Base-by-base conservation (phyloP, 2,888 invertebrate genomes). In the Myopa tessellatipennis region DNA sequence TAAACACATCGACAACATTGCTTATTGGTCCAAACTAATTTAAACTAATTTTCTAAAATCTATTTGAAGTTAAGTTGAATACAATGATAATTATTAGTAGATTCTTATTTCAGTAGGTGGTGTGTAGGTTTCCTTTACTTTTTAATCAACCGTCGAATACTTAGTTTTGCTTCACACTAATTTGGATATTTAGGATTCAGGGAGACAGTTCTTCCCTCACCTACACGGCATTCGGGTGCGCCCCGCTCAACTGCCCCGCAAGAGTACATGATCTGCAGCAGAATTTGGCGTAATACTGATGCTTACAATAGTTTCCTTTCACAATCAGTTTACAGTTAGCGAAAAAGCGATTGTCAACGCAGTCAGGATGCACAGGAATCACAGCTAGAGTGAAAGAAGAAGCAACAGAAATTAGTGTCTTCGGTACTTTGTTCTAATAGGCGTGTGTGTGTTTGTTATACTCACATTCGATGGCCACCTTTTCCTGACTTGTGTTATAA, bases 251-350 rank as follows among this genome's bases (percentile, higher is more conserved):
- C 86, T 94, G 94, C 1, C 96, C 96, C 0, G 96, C 96, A 87
- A 95, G 91, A 79, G 96, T 95, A 88, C 98, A 98, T 2, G 97
- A 96, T 88, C 94, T 93, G 90, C 98, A 98, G 90, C 98, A 98
- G 92, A 97, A 97, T 89, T 92, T 92, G 81, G 96, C 96, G 90
- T 98, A 98, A 90, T 97, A 98, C 82, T 92, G 91, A 90, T 98
- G 96, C n/a, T 91, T 90, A 88, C 98, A 98, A 88, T 94, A 96
- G 77, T 92, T 92, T 77, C 94, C 96, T 85, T 92, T 91, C 4
- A 98, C 96, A 84, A 98, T 98, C 77, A 98, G 91, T 65, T 92
- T 91, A 89, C 98, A 98, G 87, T 97, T 95, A 74, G 98, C 97
- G 88, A 96, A 95, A 91, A 93, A 94, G 63, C 93, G 93, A 87